Evolutionary conservation across 1,140 invertebrate genomes (phyloP).

Genomic region (Trialeurodes vaporariorum): DNA sequence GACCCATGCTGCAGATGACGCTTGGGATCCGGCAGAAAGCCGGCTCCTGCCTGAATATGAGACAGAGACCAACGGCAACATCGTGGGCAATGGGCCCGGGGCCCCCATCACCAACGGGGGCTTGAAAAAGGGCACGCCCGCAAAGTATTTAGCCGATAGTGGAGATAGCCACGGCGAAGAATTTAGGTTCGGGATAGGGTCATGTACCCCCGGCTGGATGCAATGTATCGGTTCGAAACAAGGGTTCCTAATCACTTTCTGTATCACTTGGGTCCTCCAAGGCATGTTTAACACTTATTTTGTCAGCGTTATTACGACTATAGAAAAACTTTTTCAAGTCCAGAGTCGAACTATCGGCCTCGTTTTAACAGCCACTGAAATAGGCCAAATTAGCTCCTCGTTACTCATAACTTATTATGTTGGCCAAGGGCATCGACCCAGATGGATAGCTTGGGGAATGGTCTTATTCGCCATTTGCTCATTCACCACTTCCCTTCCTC

Average conservation of each 20-base stretch:
- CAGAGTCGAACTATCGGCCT: constrained; percentile 89
- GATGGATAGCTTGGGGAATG: constrained; percentile 92
- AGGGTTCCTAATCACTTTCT: constrained; percentile 76
- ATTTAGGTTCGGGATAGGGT: constrained; percentile 54
- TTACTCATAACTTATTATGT: constrained; percentile 86
- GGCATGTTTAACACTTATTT: constrained; percentile 94
- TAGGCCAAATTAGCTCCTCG: constrained; percentile 83
- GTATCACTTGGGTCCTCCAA: constrained; percentile 77
- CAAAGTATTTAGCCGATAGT: not conserved
- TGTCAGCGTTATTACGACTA: constrained; percentile 90
- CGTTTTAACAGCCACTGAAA: constrained; percentile 86
- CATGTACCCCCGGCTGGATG: constrained; percentile 53
- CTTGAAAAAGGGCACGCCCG: not conserved
- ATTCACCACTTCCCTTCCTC: constrained; percentile 73
- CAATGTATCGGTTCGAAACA: constrained; percentile 76
- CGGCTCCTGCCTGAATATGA: too few relatives aligned
- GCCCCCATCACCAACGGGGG: not conserved
- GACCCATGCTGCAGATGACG: not conserved
- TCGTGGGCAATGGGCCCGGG: not conserved
- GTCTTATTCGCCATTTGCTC: constrained; percentile 76
- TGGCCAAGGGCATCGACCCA: constrained; percentile 84
- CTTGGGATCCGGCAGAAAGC: not conserved
- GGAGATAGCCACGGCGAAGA: constrained; percentile 26
- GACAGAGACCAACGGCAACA: not conserved
- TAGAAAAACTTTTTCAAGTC: constrained; percentile 92